phyloP scores from a whole-genome alignment of 1,140 invertebrate species.

The Eupeodes corollae region DNA sequence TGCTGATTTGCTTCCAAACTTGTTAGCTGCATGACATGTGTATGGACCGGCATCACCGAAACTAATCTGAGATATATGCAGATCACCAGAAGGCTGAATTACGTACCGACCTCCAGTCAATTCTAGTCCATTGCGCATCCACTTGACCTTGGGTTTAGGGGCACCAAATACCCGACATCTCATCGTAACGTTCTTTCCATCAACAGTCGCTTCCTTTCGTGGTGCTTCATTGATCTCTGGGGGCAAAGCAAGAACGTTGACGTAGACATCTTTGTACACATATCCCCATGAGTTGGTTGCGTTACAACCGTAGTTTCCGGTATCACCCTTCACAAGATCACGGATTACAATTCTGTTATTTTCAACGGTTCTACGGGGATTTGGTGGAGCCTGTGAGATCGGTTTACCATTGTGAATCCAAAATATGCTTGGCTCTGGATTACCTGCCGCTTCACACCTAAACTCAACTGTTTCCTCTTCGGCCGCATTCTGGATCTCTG shows the following conservation, averaged over 20 bases:
- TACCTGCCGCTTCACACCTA: conserved; percentile 75
- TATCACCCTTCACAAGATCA: conserved; percentile 77
- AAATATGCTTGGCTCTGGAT: conserved; percentile 79
- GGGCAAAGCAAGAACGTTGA: conserved; percentile 88
- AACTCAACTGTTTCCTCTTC: conserved; percentile 85
- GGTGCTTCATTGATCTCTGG: conserved; percentile 84
- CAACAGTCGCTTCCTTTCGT: conserved; percentile 65
- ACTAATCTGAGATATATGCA: conserved; percentile 71
- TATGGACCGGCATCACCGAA: conserved; percentile 82
- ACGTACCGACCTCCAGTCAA: conserved; percentile 74
- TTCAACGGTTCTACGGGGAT: conserved; percentile 55
- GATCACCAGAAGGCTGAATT: conserved; percentile 63
- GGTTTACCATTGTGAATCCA: conserved; percentile 96
- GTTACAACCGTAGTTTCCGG: conserved; percentile 97
- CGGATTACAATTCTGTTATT: conserved; percentile 70
- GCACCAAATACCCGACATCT: conserved; percentile 92
- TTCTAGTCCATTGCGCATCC: conserved; percentile 72
- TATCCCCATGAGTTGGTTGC: conserved; percentile 96
- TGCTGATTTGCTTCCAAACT: conserved; percentile 70
- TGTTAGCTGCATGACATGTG: conserved; percentile 85
- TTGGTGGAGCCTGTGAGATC: conserved; percentile 61
- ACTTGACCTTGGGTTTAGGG: conserved; percentile 87
- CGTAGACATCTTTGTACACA: conserved; percentile 93
- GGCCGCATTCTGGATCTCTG: conserved; percentile 75
- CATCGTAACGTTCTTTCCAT: conserved; percentile 69